These are phyloP conservation scores for Caenorhabditis sp. DNA, from an alignment of 2,888 invertebrate genomes.

Conservation along the genomic window DNA sequence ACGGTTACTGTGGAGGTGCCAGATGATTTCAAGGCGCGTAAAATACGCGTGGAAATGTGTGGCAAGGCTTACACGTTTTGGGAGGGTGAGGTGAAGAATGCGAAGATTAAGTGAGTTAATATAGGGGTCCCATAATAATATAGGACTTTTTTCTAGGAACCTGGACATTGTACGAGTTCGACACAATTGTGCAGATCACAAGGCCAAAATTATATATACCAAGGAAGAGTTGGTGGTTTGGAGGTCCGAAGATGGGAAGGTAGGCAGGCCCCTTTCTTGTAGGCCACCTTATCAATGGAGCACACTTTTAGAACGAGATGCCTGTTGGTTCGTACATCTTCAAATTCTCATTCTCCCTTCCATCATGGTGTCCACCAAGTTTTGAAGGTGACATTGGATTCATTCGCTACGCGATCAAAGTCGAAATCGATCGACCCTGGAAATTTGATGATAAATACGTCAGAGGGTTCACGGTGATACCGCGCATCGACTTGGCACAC, in stretches of 20 bases:
- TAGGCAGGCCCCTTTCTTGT: not conserved
- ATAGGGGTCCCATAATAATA: too few relatives aligned
- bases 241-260: constrained; percentile 25
- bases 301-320: constrained; percentile 26
- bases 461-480: constrained; percentile 23
- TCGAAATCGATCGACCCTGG: constrained; percentile 39
- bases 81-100: constrained; percentile 32
- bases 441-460: constrained; percentile 39
- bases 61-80: constrained; percentile 40
- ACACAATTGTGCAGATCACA: constrained; percentile 37
- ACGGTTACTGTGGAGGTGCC: constrained; percentile 20
- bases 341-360: constrained; percentile 31
- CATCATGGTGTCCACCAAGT: constrained; percentile 29
- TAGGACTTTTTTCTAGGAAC: constrained; percentile 22
- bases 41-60: constrained; percentile 24
- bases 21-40: constrained; percentile 32
- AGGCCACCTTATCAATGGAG: not conserved
- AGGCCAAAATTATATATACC: constrained; percentile 30
- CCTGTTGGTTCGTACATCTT: constrained; percentile 22
- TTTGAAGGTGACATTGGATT: constrained; percentile 38
- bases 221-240: constrained; percentile 18
- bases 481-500: constrained; percentile 16
- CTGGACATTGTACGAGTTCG: constrained; percentile 32
- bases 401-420: constrained; percentile 34
- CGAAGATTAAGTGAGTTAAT: constrained; percentile 38